Base-by-base conservation (phyloP, 2,888 invertebrate species). In the Cerceris rybyensis region DNA sequence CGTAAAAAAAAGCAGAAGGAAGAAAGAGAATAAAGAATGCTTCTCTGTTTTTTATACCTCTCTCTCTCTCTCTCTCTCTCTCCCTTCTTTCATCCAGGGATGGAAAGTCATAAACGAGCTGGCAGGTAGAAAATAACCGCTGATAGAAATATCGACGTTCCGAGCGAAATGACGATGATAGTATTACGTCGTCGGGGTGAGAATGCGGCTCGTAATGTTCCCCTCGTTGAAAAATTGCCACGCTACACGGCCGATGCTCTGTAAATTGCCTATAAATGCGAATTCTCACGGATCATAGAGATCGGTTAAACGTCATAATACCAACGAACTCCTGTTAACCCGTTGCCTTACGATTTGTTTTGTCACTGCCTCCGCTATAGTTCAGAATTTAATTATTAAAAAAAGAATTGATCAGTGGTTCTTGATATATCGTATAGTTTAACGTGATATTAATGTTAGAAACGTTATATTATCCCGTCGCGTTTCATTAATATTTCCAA, bases 71-170 rank as follows among this genome's bases (percentile, higher is more conserved):
- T n/a, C 16, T 28, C 16, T 7, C 13, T 50, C 50, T 17, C 13
- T 7, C 16, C 2, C 16, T 11, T 0, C 39, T 70, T 70, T 75
- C 65, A 60, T 9, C 8, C 49, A 14, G 4, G 0, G 41, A 11
- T 41, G 55, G 49, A 28, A 60, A 70, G 54, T 65, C 64, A 65
- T 65, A 60, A 75, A 70, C 75, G 65, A 41, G 14, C 16, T 17
- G n/a, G 54, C 54, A n/a, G 54, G 17, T 17, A 17, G 63, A 50
- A n/a, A 55, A 73, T 58, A 68, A 65, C 70, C 54, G 65, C 55
- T 41, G 70, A 70, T 55, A 39, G 65, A 70, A 65, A 70, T 70
- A 70, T 70, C 69, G 70, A 17, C 54, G 28, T 28, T 28, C 2
- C 28, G 28, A 28, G 28, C 28, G 28, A 4, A 28, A 28, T 4